Conservation (phyloP, 2,113 vertebrate species). For the Spheniscus mendiculus region DNA sequence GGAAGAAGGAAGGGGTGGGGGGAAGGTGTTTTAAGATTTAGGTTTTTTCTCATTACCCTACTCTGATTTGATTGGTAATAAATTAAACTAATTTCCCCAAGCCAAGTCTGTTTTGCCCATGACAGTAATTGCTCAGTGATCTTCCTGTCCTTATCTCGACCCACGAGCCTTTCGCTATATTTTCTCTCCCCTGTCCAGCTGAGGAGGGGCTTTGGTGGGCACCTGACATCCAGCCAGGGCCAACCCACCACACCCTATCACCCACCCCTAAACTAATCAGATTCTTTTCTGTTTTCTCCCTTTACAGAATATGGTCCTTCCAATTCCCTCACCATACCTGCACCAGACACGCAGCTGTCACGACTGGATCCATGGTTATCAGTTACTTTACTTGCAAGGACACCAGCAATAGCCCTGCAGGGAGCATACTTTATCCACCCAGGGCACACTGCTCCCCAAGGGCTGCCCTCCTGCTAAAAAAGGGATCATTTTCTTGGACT, state of each 20-base stretch:
- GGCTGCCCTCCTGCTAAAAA: background rate
- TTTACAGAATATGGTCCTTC: background rate
- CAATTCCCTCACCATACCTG: background rate
- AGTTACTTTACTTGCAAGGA: background rate
- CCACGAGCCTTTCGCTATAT: no score
- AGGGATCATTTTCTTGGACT: background rate
- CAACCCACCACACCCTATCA: background rate
- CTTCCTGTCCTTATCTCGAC: no score
- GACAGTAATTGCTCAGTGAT: no score
- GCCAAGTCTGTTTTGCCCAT: no score
- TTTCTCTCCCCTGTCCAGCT: no score
- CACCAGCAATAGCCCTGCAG: background rate
- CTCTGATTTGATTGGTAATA: no score
- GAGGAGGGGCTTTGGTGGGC: no score
- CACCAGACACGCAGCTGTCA: fast-evolving
- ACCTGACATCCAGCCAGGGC: no score
- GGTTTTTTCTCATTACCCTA: no score
- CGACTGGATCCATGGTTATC: background rate
- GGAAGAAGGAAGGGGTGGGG: no score
- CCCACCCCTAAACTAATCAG: background rate
- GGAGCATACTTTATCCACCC: background rate
- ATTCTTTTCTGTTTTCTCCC: background rate
- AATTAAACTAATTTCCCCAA: no score
- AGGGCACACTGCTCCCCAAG: background rate
- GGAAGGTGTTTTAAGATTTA: no score